Base-by-base conservation (phyloP, 2,888 invertebrate species). In the Spilosoma lubricipeda region DNA sequence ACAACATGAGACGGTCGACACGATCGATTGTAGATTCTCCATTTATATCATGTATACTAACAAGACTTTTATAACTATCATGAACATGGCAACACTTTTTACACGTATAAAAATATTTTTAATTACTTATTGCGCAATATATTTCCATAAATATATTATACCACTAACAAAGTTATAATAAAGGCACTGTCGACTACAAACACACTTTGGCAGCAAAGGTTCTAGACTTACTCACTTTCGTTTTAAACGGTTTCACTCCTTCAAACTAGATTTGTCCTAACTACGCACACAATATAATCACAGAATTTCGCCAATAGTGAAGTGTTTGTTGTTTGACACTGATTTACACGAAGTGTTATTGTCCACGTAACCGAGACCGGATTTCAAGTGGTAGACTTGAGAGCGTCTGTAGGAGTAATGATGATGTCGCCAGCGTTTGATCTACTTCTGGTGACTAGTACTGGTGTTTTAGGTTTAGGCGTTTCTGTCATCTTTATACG, bases 381-480 rank as follows among this genome's bases (percentile, higher is more conserved):
- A 83, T 93, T 92, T 95, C 95, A 95, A 91, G 95, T 95, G 85
- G 94, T 94, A 75, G 95, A 92, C 83, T 94, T 94, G 80, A 90
- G 92, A 74, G 86, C 82, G 71, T 93, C 93, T 74, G 96, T 92
- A 70, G 97, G 96, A 82, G 97, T 98, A 88, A 98, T 97, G 85
- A 98, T 97, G 85, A 97, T 97, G 81, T 97, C 97, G 82, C 98
- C 98, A 79, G 97, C 97, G 90, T 97, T 97, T 70, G 97, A 97
- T 85, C 97, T 96, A 93, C 97, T 97, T 91, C 98, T 97, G 87
- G 97, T 98, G 87, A 98, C 97, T 89, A 98, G 95, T 90, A 98
- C 96, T 52, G 98, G 98, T n/a, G 98, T 98, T 93, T 97, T 98
- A 67, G 98, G 98, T 88, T 97, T 97, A 3, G 97, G 97, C 75